These are phyloP conservation scores for Barbus barbus DNA, from an alignment of 2,113 vertebrate genomes.

Conservation along the genomic window DNA sequence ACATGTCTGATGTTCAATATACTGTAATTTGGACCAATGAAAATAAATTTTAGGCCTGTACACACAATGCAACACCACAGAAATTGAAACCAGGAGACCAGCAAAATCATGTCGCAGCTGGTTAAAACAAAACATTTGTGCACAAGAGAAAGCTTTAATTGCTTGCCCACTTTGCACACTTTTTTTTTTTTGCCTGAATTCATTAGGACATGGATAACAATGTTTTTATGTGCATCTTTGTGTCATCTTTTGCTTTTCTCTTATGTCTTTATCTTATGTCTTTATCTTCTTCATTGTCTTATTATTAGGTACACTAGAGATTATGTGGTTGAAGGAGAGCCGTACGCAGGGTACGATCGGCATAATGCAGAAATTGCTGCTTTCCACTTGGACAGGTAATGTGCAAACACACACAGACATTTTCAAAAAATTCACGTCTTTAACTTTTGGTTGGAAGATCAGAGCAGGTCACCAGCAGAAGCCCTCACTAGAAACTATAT, in stretches of 20 bases:
- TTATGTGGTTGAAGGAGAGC: constrained; percentile 93
- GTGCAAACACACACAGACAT: too few relatives aligned
- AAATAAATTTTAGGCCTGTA: background rate
- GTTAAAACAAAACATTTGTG: background rate
- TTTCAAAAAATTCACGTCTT: too few relatives aligned
- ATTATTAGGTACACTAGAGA: constrained; percentile 86
- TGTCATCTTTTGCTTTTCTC: constrained; percentile 2
- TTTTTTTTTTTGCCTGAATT: background rate
- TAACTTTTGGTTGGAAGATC: too few relatives aligned
- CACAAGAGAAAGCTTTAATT: too few relatives aligned
- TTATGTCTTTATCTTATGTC: background rate
- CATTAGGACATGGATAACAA: background rate
- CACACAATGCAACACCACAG: background rate
- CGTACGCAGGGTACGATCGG: constrained; percentile 93
- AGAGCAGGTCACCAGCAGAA: too few relatives aligned
- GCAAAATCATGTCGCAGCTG: too few relatives aligned
- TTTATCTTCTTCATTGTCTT: background rate
- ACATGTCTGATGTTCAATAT: background rate
- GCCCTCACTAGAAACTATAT: too few relatives aligned
- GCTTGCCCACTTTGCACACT: background rate
- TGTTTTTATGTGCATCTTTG: background rate
- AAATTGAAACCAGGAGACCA: background rate
- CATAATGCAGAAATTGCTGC: constrained; percentile 98
- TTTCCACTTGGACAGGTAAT: constrained; percentile 95
- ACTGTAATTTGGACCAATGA: background rate